Evolutionary conservation across 2,797 vertebrate species (phyloP).

Genomic region (Xenopus petersii): DNA sequence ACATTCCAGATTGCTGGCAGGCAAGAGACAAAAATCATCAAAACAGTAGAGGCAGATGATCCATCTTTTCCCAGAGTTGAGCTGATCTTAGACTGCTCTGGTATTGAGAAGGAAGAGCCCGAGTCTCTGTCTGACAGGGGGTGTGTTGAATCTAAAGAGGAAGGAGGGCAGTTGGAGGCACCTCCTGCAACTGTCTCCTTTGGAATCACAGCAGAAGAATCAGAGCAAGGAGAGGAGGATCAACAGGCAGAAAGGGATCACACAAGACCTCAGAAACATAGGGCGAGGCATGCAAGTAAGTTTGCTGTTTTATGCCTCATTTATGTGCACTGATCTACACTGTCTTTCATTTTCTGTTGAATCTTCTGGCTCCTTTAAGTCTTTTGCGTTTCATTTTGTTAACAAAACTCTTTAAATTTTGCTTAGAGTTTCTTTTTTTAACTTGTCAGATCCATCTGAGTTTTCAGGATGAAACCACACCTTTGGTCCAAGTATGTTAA

Average conservation of each 20-base stretch:
- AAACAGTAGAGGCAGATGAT: slow-evolving; percentile 58
- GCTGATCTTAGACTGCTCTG: slow-evolving; percentile 70
- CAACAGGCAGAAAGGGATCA: slow-evolving; percentile 77
- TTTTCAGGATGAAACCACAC: neutral
- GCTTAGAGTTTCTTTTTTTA: neutral
- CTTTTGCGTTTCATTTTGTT: neutral
- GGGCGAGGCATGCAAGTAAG: slow-evolving; percentile 91
- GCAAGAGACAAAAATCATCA: slow-evolving; percentile 68
- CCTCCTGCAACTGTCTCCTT: slow-evolving; percentile 82
- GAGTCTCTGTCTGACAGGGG: slow-evolving; percentile 69
- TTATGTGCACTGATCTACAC: neutral
- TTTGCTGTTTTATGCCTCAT: slow-evolving; percentile 53
- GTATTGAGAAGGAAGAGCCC: slow-evolving; percentile 65
- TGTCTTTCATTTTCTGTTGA: neutral
- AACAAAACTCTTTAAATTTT: neutral
- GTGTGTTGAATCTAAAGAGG: slow-evolving; percentile 77
- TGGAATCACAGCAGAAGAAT: slow-evolving; percentile 80
- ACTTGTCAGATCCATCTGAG: neutral
- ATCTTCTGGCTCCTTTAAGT: neutral
- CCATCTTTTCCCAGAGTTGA: slow-evolving; percentile 74
- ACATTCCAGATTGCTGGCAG: slow-evolving; percentile 63
- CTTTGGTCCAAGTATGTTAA: neutral
- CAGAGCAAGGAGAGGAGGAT: slow-evolving; percentile 81
- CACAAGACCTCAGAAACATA: slow-evolving; percentile 88
- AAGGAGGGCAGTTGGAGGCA: slow-evolving; percentile 79